Conservation (phyloP, 2,113 vertebrate genomes). For the Peromyscus californicus region DNA sequence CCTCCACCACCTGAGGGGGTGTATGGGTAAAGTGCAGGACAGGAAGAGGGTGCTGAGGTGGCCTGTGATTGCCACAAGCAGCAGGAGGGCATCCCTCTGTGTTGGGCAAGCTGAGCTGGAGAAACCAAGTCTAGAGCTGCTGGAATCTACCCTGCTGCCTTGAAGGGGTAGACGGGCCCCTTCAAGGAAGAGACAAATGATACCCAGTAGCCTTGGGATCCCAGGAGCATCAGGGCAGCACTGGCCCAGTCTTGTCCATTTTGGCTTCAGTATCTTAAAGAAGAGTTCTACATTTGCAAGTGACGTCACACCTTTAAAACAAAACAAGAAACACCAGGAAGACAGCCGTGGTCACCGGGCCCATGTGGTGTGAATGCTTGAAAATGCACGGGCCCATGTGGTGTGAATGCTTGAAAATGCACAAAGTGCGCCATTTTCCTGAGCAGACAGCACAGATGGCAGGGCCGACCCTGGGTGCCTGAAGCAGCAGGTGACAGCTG, state of each 20-base stretch:
- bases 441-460: not conserved
- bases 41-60: not conserved
- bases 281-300: conserved; percentile 31
- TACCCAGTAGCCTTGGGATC: not conserved
- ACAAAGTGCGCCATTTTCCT: not conserved
- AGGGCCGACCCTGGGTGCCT: not conserved
- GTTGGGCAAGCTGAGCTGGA: not conserved
- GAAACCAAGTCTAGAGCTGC: not conserved
- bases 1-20: not conserved
- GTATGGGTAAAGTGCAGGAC: not conserved
- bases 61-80: not conserved
- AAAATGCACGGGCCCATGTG: not conserved
- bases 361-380: not conserved
- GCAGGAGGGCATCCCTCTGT: not conserved
- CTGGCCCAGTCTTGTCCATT: not conserved
- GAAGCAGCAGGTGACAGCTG: not conserved
- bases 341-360: not conserved
- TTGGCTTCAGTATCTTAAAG: not conserved
- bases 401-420: not conserved
- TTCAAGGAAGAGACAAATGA: not conserved
- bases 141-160: not conserved
- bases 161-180: accelerated
- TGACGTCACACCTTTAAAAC: not conserved
- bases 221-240: not conserved
- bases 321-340: not conserved